Conservation (phyloP, 2,797 vertebrate species). For the Cyclopterus lumpus region DNA sequence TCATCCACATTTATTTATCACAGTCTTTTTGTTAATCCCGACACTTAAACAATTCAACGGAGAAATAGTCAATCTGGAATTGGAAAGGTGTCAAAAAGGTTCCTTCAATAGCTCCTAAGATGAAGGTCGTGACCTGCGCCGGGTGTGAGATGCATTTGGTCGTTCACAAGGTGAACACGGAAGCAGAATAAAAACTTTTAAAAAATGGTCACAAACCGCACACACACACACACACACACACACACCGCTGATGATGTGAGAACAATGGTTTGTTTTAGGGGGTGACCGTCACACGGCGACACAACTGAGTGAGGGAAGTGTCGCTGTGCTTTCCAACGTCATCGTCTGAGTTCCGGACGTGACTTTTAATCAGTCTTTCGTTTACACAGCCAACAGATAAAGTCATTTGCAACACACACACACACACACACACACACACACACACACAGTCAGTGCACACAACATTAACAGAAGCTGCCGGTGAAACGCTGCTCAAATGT, state of each 20-base stretch:
- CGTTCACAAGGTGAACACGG: not conserved
- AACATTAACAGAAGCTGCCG: not conserved
- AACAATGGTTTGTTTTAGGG: not conserved
- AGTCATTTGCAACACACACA: slow-evolving; percentile 2
- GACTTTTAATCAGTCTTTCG: slow-evolving; percentile 32
- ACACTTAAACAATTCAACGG: not conserved
- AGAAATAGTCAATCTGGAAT: too few species aligned
- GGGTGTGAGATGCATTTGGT: not conserved
- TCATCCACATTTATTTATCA: not conserved
- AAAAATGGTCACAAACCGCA: too few species aligned
- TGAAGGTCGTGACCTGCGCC: not conserved
- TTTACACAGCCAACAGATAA: slow-evolving; percentile 25
- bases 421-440: too few species aligned
- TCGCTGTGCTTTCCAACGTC: not conserved
- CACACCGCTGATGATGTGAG: too few species aligned
- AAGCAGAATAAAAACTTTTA: not conserved
- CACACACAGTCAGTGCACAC: not conserved
- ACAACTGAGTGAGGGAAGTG: not conserved
- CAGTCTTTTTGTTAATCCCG: not conserved
- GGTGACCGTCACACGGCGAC: slow-evolving; percentile 5
- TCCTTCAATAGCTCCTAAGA: not conserved
- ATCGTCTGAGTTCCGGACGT: not conserved
- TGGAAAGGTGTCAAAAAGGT: not conserved
- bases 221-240: too few species aligned
- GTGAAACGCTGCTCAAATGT: slow-evolving; percentile 36